phyloP scores from a whole-genome alignment of 1,140 invertebrate genomes.

The Brachionus rotundiformis region DNA sequence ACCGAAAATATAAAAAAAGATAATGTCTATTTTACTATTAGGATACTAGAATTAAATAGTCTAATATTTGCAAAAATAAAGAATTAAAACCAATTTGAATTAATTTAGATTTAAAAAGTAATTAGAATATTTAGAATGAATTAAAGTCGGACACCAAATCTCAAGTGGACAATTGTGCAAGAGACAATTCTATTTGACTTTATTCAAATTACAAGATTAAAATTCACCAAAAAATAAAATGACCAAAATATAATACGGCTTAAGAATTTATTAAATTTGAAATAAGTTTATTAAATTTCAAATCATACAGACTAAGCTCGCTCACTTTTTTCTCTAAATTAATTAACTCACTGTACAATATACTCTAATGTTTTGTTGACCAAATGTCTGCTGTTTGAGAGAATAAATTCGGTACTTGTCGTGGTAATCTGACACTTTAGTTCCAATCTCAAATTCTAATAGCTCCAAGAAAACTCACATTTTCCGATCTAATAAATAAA shows the following conservation, averaged over 20 bases:
- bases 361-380: background rate
- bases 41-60: too few relatives aligned
- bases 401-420: background rate
- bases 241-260: background rate
- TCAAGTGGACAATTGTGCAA: slow-evolving; percentile 6
- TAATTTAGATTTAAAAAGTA: too few relatives aligned
- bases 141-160: background rate
- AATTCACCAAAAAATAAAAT: background rate
- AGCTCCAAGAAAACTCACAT: background rate
- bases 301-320: background rate
- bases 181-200: background rate
- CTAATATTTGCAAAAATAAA: too few relatives aligned
- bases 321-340: background rate
- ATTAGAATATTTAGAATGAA: background rate
- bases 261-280: background rate
- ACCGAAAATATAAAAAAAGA: too few relatives aligned
- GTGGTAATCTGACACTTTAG: background rate
- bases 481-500: background rate
- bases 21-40: too few relatives aligned
- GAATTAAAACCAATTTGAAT: too few relatives aligned
- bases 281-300: slow-evolving; percentile 7
- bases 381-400: background rate
- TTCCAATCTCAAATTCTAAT: slow-evolving; percentile 1
- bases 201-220: slow-evolving; percentile 16
- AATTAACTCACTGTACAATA: background rate